Evolutionary conservation across 2,797 vertebrate species (phyloP).

Genomic region (Anisognathus igniventris): DNA sequence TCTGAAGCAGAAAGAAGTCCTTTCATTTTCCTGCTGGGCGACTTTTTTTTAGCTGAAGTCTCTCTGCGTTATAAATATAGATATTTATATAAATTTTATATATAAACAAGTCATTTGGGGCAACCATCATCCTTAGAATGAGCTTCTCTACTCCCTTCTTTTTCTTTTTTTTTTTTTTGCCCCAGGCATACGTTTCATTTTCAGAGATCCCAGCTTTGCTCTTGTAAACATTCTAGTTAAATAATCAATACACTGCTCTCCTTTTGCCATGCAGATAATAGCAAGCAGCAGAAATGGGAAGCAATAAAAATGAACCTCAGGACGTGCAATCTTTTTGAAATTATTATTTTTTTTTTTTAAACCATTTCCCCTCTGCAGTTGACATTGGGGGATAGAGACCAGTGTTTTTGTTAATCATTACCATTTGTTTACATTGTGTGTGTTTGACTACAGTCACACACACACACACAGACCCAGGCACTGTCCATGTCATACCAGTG

Average conservation of each 20-base stretch:
- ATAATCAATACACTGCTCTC: conserved; percentile 62
- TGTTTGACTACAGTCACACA: conserved; percentile 48
- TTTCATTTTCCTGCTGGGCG: conserved; percentile 51
- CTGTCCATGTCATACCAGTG: conserved; percentile 18
- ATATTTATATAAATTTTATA: conserved; percentile 20
- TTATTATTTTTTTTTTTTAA: not conserved
- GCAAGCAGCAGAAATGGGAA: conserved; percentile 21
- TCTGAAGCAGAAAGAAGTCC: conserved; percentile 58
- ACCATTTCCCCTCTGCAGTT: conserved; percentile 45
- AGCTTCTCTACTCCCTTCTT: not conserved
- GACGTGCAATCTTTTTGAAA: not conserved
- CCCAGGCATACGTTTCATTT: conserved; percentile 11
- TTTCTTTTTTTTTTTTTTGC: not conserved
- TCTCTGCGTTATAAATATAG: not conserved
- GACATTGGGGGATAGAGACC: conserved; percentile 57
- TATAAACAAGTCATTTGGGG: conserved; percentile 18
- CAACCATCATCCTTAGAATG: conserved; percentile 21
- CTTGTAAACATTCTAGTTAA: conserved; percentile 66
- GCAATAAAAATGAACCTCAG: conserved; percentile 6
- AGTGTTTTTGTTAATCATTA: conserved; percentile 71
- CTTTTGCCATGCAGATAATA: conserved; percentile 49
- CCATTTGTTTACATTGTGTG: conserved; percentile 70
- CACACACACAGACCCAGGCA: not conserved
- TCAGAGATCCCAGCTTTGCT: conserved; percentile 49
- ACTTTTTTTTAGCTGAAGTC: conserved; percentile 24